phyloP scores from a whole-genome alignment of 2,113 vertebrate genomes.

The Chamaetylas fuelleborni region DNA sequence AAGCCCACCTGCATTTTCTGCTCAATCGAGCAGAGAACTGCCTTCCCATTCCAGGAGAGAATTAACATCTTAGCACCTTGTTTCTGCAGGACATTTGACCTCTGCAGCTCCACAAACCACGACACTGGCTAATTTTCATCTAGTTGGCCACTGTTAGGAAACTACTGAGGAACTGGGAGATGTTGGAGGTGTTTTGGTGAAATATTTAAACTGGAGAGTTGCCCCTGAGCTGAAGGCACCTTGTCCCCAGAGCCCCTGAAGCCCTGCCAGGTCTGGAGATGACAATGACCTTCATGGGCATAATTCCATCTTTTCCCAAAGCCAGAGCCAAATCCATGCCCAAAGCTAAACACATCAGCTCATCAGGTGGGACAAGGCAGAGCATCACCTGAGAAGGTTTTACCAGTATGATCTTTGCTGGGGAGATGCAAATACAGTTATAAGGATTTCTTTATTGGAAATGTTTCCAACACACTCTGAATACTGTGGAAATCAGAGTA shows the following conservation, averaged over 20 bases:
- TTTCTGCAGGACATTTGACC: conserved; percentile 26
- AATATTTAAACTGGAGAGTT: not conserved
- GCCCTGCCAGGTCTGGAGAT: not conserved
- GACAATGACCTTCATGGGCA: not conserved
- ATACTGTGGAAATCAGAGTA: not conserved
- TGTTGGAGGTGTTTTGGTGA: not conserved
- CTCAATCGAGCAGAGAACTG: not conserved
- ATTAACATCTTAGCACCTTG: conserved; percentile 47
- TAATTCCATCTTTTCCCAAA: not conserved
- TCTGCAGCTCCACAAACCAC: not conserved
- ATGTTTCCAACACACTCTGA: not conserved
- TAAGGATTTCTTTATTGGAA: not conserved
- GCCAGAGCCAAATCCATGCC: not conserved
- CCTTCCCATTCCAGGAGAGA: not conserved
- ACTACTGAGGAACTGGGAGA: not conserved
- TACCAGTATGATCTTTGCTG: accelerated
- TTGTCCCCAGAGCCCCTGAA: not conserved
- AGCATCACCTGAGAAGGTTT: not conserved
- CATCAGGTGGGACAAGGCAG: not conserved
- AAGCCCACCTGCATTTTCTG: conserved; percentile 35
- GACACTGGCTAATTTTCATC: conserved; percentile 53
- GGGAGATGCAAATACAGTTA: not conserved
- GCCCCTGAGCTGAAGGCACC: not conserved
- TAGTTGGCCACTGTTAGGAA: not conserved
- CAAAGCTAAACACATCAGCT: accelerated